phyloP scores from a whole-genome alignment of 2,797 vertebrate species.

The Xyrichtys novacula region DNA sequence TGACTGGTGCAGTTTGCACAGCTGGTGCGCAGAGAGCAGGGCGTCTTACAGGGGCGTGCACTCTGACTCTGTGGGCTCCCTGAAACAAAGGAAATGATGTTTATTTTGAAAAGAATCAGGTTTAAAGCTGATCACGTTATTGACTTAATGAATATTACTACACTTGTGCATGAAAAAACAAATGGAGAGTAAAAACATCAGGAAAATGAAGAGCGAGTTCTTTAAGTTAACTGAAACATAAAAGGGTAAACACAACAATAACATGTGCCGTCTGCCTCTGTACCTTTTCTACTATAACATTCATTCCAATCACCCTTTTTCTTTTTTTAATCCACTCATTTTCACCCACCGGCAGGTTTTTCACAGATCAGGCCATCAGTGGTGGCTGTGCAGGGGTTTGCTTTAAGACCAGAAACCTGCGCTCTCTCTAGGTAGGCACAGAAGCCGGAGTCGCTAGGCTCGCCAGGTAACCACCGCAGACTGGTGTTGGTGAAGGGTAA shows the following conservation, averaged over 20 bases:
- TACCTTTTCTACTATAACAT: too few relatives aligned
- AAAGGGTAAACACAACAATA: too few relatives aligned
- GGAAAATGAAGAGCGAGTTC: neutral
- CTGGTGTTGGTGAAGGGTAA: conserved; percentile 92
- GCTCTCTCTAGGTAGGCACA: conserved; percentile 90
- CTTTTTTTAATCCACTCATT: rapidly evolving
- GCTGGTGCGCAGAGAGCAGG: conserved; percentile 88
- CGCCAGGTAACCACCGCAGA: conserved; percentile 92
- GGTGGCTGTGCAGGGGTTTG: conserved; percentile 91
- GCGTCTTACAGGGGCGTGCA: conserved; percentile 89
- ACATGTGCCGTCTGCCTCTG: too few relatives aligned
- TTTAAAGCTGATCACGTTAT: neutral
- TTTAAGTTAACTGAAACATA: neutral
- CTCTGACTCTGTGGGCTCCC: conserved; percentile 80
- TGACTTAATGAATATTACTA: neutral
- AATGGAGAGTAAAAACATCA: too few relatives aligned
- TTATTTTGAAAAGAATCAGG: neutral
- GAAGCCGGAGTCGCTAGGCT: conserved; percentile 94
- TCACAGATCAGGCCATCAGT: conserved; percentile 92
- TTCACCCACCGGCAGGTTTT: conserved; percentile 89
- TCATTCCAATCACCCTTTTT: too few relatives aligned
- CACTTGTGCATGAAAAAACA: neutral
- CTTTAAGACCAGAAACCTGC: conserved; percentile 88
- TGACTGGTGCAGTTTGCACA: conserved; percentile 96
- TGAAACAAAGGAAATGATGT: conserved; percentile 17